phyloP scores from a whole-genome alignment of 1,140 invertebrate species.

The Brachionus manjavacas region DNA sequence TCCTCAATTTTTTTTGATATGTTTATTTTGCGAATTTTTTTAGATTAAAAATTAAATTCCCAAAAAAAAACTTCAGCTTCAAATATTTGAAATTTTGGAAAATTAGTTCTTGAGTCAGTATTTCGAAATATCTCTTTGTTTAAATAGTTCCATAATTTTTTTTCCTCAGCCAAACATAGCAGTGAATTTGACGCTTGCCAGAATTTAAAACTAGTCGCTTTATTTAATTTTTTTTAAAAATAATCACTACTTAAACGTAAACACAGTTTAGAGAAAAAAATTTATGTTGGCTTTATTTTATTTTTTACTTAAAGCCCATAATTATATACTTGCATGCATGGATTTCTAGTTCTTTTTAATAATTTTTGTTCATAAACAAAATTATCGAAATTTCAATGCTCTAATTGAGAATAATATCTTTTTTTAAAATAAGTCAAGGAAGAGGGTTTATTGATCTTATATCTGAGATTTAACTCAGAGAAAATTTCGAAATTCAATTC shows the following conservation, averaged over 20 bases:
- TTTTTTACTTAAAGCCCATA: not conserved
- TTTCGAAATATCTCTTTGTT: not conserved
- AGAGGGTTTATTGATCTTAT: not conserved
- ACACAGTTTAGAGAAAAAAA: not conserved
- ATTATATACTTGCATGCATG: constrained; percentile 1
- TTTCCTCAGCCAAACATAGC: not conserved
- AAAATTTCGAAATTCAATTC: not conserved
- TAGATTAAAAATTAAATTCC: no score
- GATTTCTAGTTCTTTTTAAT: constrained; percentile 9
- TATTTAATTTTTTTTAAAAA: not conserved
- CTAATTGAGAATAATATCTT: not conserved
- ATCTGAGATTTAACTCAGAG: not conserved
- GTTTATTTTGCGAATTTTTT: no score
- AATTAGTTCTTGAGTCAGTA: not conserved
- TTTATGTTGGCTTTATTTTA: not conserved
- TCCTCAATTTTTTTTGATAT: no score
- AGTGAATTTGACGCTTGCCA: not conserved
- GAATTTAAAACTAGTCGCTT: not conserved
- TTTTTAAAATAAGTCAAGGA: not conserved
- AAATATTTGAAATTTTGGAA: no score
- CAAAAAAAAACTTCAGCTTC: no score
- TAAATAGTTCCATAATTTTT: not conserved
- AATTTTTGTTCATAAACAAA: constrained; percentile 18
- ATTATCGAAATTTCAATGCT: not conserved
- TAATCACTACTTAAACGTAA: not conserved